Evolutionary conservation across 2,113 vertebrate genomes (phyloP), one percentile per base, ranked within the genome.

Genomic region (Sinocyclocheilus grahami): DNA sequence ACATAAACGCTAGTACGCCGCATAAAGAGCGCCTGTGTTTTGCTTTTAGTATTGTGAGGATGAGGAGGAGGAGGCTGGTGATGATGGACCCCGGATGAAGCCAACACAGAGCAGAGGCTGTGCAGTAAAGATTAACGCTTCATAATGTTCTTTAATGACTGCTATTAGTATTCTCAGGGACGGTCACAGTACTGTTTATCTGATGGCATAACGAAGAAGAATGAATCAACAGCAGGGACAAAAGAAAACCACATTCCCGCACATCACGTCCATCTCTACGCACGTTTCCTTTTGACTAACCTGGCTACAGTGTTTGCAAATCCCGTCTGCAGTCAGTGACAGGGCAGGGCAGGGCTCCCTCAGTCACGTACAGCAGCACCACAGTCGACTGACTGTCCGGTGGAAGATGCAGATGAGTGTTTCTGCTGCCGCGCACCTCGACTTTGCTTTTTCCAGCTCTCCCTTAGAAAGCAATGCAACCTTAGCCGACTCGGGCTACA

Each of bases 371-470:
- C 69, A 81, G 86, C 33, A 63, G 33, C 63, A 78, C 33, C 24
- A 78, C 24, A 72, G 37, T 83, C 60, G 24, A 63, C 55, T 33
- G 71, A 37, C 60, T 80, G 58, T 65, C 62, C 81, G 27, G 82
- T 16, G 71, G 27, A 71, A 8, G 67, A 86, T 86, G 85, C 65
- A 58, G 79, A 27, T n/a, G 30, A 46, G 30, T 58, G 46, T 71
- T 37, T 87, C 72, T 77, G 78, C 33, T 51, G 78, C 89, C 90
- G 83, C 90, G 90, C 90, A 79, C 76, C 71, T 86, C 87, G 88
- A 18, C 82, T 74, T 60, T 84, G 48, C 20, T 74, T 33, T 79
- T 39, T 42, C 58, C 53, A 48, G 27, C 37, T 86, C 83, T 82
- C 16, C 46, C 24, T 48, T 20, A 4, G 11, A 67, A 71, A 55